These are phyloP conservation scores for Notarius lentiginosus DNA, from an alignment of 2,113 vertebrate species.

Conservation along the genomic window DNA sequence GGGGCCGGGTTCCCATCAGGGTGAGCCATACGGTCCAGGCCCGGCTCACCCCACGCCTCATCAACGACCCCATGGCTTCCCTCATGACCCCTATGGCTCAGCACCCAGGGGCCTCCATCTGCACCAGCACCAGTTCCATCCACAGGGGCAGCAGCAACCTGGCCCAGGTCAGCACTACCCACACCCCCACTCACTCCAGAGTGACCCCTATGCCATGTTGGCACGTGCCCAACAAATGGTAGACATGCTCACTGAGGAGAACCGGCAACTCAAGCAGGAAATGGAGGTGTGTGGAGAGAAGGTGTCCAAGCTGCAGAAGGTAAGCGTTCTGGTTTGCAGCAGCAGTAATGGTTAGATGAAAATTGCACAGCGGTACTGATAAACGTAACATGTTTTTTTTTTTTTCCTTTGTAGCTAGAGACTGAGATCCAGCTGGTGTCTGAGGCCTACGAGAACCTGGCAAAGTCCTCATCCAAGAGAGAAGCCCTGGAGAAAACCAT, in stretches of 20 bases:
- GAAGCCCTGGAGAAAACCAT: conserved; percentile 96
- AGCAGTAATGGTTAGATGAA: background rate
- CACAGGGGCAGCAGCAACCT: conserved; percentile 55
- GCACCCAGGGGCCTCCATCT: conserved; percentile 82
- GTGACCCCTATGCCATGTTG: conserved; percentile 87
- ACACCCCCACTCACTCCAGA: conserved; percentile 70
- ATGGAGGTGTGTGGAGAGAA: conserved; percentile 92
- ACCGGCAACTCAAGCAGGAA: conserved; percentile 87
- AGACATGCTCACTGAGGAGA: conserved; percentile 90
- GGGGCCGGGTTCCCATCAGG: conserved; percentile 72
- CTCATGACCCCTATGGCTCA: conserved; percentile 76
- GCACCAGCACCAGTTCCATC: conserved; percentile 69
- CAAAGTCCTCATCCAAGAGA: conserved; percentile 93
- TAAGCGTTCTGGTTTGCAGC: conserved; percentile 49
- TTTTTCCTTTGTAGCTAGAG: conserved; percentile 79
- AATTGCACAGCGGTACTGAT: background rate
- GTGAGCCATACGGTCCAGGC: conserved; percentile 71
- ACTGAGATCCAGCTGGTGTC: conserved; percentile 96
- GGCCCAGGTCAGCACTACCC: conserved; percentile 56
- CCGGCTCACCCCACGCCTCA: conserved; percentile 58
- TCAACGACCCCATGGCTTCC: conserved; percentile 75
- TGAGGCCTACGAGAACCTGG: conserved; percentile 94
- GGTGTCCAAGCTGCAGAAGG: conserved; percentile 92
- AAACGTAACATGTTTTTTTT: background rate
- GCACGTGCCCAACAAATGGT: conserved; percentile 94